These are phyloP conservation scores for Drosophila pseudotalamancana DNA, from an alignment of 2,888 invertebrate genomes.

Conservation along the genomic window DNA sequence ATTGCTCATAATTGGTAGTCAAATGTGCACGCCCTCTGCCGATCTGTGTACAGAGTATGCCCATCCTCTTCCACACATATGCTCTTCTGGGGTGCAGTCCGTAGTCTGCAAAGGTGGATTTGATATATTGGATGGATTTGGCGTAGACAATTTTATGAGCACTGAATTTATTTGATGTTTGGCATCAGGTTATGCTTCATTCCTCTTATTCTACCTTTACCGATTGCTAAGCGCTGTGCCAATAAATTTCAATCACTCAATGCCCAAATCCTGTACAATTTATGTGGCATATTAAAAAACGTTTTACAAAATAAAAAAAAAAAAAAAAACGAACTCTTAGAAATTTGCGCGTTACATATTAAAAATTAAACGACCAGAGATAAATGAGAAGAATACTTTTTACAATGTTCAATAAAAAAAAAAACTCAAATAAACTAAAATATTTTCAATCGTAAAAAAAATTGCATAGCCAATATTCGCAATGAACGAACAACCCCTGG, in stretches of 20 bases:
- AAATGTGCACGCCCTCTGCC: constrained; percentile 51
- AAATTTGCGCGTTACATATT: constrained; percentile 50
- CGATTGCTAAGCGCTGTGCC: constrained; percentile 27
- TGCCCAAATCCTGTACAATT: constrained; percentile 67
- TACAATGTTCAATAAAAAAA: constrained; percentile 58
- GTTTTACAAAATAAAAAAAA: constrained; percentile 40
- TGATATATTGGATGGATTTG: constrained; percentile 76
- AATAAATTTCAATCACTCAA: constrained; percentile 65
- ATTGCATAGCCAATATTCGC: constrained; percentile 39
- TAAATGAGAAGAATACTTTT: constrained; percentile 52
- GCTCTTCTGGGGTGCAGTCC: constrained; percentile 8
- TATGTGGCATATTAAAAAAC: constrained; percentile 75
- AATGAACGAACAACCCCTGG: constrained; percentile 40
- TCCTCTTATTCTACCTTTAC: constrained; percentile 18
- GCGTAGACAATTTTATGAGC: constrained; percentile 78
- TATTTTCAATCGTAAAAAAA: constrained; percentile 57
- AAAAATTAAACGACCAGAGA: constrained; percentile 68
- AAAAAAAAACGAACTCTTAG: constrained; percentile 19
- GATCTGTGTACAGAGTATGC: constrained; percentile 38
- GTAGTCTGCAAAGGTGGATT: constrained; percentile 45
- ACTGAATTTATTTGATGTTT: constrained; percentile 73
- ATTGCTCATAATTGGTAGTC: constrained; percentile 78
- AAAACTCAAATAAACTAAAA: constrained; percentile 55
- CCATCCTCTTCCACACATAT: constrained; percentile 13
- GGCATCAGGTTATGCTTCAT: constrained; percentile 48